Percentiles rank a stretch among this genome's conserved stretches.
phyloP scores from a whole-genome alignment of 2,888 invertebrate species.

The Thymelicus lineola region DNA sequence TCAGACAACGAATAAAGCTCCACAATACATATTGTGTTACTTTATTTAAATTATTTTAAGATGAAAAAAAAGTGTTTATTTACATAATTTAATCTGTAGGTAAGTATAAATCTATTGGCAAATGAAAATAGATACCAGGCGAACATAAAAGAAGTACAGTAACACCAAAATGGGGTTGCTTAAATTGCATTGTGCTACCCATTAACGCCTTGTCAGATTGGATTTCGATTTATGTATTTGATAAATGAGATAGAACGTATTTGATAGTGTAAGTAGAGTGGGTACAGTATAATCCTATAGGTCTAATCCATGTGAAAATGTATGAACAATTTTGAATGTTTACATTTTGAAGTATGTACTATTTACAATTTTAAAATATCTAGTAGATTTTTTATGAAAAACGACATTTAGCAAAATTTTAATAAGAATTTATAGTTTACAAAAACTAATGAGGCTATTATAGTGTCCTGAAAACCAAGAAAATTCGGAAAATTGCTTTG shows the following conservation, averaged over 20 bases:
- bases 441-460: not conserved
- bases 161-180: slow-evolving; percentile 75
- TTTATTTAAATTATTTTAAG: not conserved
- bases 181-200: slow-evolving; percentile 84
- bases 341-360: not conserved
- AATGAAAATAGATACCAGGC: slow-evolving; percentile 7
- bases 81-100: not conserved
- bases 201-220: slow-evolving; percentile 85
- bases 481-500: not conserved
- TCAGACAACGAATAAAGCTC: no score
- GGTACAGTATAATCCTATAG: slow-evolving; percentile 23
- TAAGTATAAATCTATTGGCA: not conserved
- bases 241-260: slow-evolving; percentile 74
- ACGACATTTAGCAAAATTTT: no score
- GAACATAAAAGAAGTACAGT: slow-evolving; percentile 65
- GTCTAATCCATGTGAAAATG: slow-evolving; percentile 25
- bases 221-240: slow-evolving; percentile 81
- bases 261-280: slow-evolving; percentile 38
- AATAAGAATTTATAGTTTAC: not conserved
- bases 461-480: not conserved
- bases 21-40: no score
- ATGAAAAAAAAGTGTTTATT: not conserved
- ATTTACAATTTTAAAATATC: no score
- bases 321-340: not conserved
- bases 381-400: no score